Base-by-base conservation (phyloP, 2,113 vertebrate genomes). In the Sinocyclocheilus anshuiensis region DNA sequence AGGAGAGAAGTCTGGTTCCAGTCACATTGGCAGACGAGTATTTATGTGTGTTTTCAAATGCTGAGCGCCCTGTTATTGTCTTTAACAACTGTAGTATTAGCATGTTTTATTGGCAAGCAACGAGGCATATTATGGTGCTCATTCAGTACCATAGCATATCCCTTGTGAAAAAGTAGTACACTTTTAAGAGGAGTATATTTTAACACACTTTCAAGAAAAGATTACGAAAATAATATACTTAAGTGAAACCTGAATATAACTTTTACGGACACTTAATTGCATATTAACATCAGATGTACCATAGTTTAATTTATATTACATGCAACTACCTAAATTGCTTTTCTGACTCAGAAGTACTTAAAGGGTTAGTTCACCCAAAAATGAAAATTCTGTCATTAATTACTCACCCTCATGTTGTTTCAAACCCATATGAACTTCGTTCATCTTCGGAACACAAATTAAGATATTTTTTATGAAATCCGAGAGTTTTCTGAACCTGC, bases 1-100 rank as follows among this genome's bases (percentile, higher is more conserved):
- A 55, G 26, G 20, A 72, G 18, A 81, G 77, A 53, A 63, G 16
- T 72, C 33, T 72, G 77, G 24, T 53, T 80, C 55, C 55, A 57
- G 50, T 78, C 76, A 36, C 11, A 74, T 24, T 82, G 29, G 50
- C 20, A 61, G 45, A 26, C 53, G 39, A 39, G 57, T 6, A 16
- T 76, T 42, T 71, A 22, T 61, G 63, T 48, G 61, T 29, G 13
- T 29, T 48, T 20, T 26, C 20, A 76, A 76, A 76, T 26, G 6
- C 74, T 13, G 22, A 48, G 72, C 29, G 4, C 67, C 15, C 67
- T 76, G 22, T 50, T 67, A 11, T 55, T 55, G 10, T 33, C 48
- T 81, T 39, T 42, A 50, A 50, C 24, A 26, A 65, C 29, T 20
- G 33, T 42, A 12, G 20, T n/a, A 42, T 72, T 72, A 42, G 18